Evolutionary conservation across 2,113 vertebrate species (phyloP).

Genomic region (Centropus bengalensis): DNA sequence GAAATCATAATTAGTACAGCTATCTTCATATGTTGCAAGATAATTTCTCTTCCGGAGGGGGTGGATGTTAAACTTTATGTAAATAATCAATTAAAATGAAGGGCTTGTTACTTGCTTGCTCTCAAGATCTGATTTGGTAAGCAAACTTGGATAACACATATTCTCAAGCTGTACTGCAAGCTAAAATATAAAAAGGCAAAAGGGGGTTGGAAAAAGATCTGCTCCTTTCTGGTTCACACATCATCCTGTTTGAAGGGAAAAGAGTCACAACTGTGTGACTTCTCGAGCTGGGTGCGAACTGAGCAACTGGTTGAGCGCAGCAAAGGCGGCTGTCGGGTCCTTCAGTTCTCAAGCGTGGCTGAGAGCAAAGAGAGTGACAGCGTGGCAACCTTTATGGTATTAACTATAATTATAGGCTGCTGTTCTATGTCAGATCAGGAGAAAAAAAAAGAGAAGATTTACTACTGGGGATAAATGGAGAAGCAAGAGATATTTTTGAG

Average conservation of each 20-base stretch:
- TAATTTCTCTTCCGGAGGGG: constrained; percentile 1
- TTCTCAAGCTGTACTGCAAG: background rate
- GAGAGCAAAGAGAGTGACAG: background rate
- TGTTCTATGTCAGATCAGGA: background rate
- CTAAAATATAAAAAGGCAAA: background rate
- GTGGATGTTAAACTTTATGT: background rate
- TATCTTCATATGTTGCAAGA: constrained; percentile 30
- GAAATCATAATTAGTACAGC: constrained; percentile 28
- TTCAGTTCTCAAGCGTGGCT: background rate
- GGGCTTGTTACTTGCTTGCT: background rate
- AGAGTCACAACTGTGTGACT: background rate
- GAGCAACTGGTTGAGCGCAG: background rate
- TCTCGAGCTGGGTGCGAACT: background rate
- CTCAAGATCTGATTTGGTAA: background rate
- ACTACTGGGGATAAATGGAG: background rate
- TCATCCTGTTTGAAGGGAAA: background rate
- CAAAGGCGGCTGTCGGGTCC: background rate
- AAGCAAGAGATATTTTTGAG: background rate
- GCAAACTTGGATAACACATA: background rate
- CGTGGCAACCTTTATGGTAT: background rate
- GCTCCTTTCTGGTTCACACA: background rate
- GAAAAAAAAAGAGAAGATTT: constrained; percentile 3
- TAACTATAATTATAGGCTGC: background rate
- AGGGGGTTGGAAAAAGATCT: background rate
- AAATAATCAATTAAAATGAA: constrained; percentile 35